Evolutionary conservation across 2,797 vertebrate genomes (phyloP), one percentile per base, ranked within the genome.

Genomic region (Crypturellus tataupa): DNA sequence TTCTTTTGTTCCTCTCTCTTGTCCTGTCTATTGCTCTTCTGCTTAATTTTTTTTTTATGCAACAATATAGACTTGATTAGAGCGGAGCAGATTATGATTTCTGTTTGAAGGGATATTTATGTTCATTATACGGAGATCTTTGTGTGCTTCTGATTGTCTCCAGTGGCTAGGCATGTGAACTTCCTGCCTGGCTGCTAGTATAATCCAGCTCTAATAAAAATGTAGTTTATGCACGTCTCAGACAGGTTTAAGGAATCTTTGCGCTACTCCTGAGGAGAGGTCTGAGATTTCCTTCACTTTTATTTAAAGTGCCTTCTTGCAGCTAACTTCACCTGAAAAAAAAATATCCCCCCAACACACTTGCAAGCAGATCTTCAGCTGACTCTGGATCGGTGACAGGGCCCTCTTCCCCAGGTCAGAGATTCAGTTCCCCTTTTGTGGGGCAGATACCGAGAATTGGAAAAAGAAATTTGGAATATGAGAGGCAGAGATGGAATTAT

Each of bases 31-130:
- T 95, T 79, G 46, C 75, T 95, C 62, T 84, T 83, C 95, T 97
- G 68, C 94, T 98, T 96, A 95, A 93, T 97, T 98, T 97, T 98
- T 97, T 95, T 97, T 97, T 96, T 97, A 88, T 85, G 93, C 94
- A 96, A 97, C 96, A 98, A 97, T 97, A 87, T 95, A 82, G 96
- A 95, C 93, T 97, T 97, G 97, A 98, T 98, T 97, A 97, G 91
- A 92, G 64, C 35, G 67, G 91, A 81, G 93, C 93, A 94, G 86
- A 95, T 97, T 93, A 95, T 95, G 95, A 97, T 96, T 98, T 96
- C 89, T 96, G 82, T 98, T 97, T 95, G 97, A 97, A 97, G 94
- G 81, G 68, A 92, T 98, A 97, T 97, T 98, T 98, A 96, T 96
- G 95, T 97, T 97, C 96, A 97, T 98, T 98, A 97, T 97, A 94